Evolutionary conservation across 92 coral and sea anemone species (phyloP).

Genomic region (Parazoanthus swiftii): DNA sequence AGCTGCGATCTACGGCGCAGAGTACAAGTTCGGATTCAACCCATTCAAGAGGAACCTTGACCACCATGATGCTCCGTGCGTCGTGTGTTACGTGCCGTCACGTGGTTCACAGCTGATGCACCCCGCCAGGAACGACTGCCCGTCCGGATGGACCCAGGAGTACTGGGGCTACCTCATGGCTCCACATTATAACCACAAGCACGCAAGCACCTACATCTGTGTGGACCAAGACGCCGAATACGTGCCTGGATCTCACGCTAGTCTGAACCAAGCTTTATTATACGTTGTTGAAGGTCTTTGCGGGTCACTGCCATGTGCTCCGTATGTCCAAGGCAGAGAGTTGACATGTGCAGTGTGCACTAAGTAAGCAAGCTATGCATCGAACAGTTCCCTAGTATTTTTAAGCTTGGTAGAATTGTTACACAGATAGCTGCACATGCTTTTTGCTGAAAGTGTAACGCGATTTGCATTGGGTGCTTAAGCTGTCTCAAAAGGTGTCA

Average conservation of each 20-base stretch:
- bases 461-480: not conserved
- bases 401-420: not conserved
- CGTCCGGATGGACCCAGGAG: not conserved
- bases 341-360: not conserved
- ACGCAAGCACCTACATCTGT: not conserved
- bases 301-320: not conserved
- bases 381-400: not conserved
- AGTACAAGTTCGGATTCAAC: not conserved
- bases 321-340: not conserved
- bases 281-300: not conserved
- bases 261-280: not conserved
- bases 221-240: constrained; percentile 4
- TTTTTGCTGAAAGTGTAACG: not conserved
- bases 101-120: no score
- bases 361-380: not conserved
- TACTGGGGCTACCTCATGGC: constrained; percentile 7
- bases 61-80: not conserved
- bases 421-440: not conserved
- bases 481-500: not conserved
- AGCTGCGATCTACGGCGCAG: not conserved
- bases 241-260: not conserved
- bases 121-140: no score
- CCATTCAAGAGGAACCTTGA: not conserved
- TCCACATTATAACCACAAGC: not conserved
- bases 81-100: no score